These are phyloP conservation scores for Eulemur coronatus DNA, from an alignment of 2,797 vertebrate genomes.

Conservation along the genomic window DNA sequence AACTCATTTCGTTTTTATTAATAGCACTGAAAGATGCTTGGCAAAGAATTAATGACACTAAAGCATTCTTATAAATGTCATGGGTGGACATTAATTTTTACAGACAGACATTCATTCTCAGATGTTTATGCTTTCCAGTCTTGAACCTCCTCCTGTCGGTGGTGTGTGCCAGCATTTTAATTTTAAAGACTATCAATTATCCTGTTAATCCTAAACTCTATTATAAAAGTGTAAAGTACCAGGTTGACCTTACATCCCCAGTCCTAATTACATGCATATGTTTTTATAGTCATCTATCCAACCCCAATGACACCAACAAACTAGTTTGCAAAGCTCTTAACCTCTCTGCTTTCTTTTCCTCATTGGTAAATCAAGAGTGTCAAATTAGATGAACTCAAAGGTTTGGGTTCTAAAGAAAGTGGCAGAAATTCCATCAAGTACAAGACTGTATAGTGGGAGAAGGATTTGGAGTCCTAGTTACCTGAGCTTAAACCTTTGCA, in stretches of 20 bases:
- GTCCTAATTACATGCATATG: slow-evolving; percentile 69
- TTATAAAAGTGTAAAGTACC: slow-evolving; percentile 68
- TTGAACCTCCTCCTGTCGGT: neutral
- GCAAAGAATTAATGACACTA: slow-evolving; percentile 60
- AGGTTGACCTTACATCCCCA: slow-evolving; percentile 54
- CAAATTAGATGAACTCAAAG: slow-evolving; percentile 39
- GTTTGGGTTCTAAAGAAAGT: neutral
- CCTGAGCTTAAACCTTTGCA: neutral
- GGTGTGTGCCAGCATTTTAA: slow-evolving; percentile 61
- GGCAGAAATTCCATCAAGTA: neutral
- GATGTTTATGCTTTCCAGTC: slow-evolving; percentile 44
- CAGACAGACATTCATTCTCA: slow-evolving; percentile 40
- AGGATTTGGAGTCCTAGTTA: neutral
- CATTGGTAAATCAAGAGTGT: slow-evolving; percentile 44
- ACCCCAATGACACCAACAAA: slow-evolving; percentile 50
- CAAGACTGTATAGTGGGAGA: neutral
- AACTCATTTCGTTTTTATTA: slow-evolving; percentile 49
- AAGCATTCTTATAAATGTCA: slow-evolving; percentile 62
- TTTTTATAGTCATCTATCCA: slow-evolving; percentile 48
- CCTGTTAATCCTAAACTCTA: slow-evolving; percentile 67
- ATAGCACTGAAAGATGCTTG: slow-evolving; percentile 51
- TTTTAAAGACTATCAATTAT: slow-evolving; percentile 76
- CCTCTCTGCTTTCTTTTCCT: slow-evolving; percentile 52
- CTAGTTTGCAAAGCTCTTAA: slow-evolving; percentile 63
- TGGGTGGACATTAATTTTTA: slow-evolving; percentile 24